Evolutionary conservation across 2,888 invertebrate species (phyloP).

Genomic region (Oxytorus armatus): DNA sequence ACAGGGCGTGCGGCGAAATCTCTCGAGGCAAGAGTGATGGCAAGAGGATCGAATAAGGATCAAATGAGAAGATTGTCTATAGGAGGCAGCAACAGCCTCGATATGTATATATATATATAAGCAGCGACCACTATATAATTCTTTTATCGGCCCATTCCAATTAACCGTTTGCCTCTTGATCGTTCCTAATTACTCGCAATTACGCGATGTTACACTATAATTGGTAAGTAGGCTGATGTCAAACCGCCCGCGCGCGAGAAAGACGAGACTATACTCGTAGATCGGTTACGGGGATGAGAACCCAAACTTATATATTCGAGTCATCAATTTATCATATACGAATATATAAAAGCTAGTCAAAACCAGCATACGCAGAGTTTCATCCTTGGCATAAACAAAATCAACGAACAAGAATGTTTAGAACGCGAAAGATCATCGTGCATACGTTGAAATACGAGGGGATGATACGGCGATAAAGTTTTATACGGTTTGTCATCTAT

Average conservation of each 20-base stretch:
- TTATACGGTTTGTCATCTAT: slow-evolving; percentile 4
- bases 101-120: slow-evolving; percentile 39
- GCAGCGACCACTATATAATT: slow-evolving; percentile 59
- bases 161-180: slow-evolving; percentile 80
- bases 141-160: slow-evolving; percentile 76
- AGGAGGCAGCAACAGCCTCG: slow-evolving; percentile 23
- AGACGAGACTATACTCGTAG: too few relatives aligned
- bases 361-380: neutral
- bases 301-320: slow-evolving; percentile 4
- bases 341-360: neutral
- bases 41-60: slow-evolving; percentile 13
- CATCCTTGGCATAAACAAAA: neutral
- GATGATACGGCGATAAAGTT: neutral
- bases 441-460: neutral
- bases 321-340: slow-evolving; percentile 10
- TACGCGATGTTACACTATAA: slow-evolving; percentile 75
- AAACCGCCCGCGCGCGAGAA: slow-evolving; percentile 47
- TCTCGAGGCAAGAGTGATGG: neutral
- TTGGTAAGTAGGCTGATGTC: slow-evolving; percentile 78
- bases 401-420: neutral
- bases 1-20: neutral
- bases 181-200: slow-evolving; percentile 80
- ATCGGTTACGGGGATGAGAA: slow-evolving; percentile 39
- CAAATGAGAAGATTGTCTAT: slow-evolving; percentile 17
- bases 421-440: neutral